Conservation (phyloP, 2,797 vertebrate genomes). For the Nannoperca australis region DNA sequence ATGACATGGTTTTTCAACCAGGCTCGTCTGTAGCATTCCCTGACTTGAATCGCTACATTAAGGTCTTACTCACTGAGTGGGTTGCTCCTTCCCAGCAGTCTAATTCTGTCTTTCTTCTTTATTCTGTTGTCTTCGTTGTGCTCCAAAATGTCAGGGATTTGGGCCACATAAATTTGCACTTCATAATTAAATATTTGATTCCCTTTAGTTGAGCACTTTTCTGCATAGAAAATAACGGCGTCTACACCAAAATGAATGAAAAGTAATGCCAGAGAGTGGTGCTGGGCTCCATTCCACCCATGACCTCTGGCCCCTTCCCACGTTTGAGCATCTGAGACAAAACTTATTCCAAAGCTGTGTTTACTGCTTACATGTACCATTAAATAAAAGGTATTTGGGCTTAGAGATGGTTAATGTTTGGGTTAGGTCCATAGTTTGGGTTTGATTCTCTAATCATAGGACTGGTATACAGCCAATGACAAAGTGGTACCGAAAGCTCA, state of each 20-base stretch:
- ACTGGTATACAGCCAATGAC: not conserved
- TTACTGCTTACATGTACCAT: not conserved
- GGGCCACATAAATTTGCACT: conserved; percentile 32
- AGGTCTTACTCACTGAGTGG: conserved; percentile 60
- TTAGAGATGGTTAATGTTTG: not conserved
- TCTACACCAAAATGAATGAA: not conserved
- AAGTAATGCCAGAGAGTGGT: no score
- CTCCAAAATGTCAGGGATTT: conserved; percentile 35
- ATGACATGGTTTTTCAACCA: conserved; percentile 87
- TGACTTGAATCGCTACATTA: conserved; percentile 79
- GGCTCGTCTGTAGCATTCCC: conserved; percentile 70
- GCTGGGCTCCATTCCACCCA: not conserved
- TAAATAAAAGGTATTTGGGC: not conserved
- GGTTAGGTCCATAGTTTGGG: not conserved
- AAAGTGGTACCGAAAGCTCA: not conserved
- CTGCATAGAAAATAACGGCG: not conserved
- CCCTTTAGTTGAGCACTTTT: not conserved
- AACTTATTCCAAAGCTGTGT: not conserved
- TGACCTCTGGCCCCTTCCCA: not conserved
- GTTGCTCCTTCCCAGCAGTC: conserved; percentile 41
- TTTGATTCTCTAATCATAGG: not conserved
- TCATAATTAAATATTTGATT: conserved; percentile 44
- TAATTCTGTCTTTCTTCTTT: conserved; percentile 49
- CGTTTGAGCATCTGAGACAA: not conserved
- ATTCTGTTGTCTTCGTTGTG: conserved; percentile 29